Evolutionary conservation across 1,140 invertebrate genomes (phyloP), one percentile per base, ranked within the genome.

Genomic region (Micrasema longulum): DNA sequence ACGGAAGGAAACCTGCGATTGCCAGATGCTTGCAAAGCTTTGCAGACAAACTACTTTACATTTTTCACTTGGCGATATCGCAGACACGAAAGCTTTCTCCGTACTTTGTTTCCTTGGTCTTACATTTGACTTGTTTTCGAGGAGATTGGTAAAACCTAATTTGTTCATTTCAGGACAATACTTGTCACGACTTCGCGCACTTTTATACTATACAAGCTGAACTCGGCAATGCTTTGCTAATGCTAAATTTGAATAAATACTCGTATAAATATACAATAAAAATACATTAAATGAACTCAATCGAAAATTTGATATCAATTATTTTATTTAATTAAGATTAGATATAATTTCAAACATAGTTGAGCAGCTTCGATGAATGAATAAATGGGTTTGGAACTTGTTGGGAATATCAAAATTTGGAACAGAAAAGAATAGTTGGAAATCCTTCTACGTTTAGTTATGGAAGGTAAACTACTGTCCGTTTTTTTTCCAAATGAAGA

Each of bases 121-220:
- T 38, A 35, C 35, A 20, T 36, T 60, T 38, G 55, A n/a, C n/a
- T n/a, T 16, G 12, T 26, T 31, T 31, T 16, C 1, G n/a, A 35
- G 31, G 11, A 60, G 55, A 60, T 60, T 41, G 14, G 55, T 22
- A 14, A 41, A 60, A 60, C 14, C 16, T 35, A 60, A 60, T 60
- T 60, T 60, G 55, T 60, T 60, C 36, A 4, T 12, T 60, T 16
- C 18, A 31, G 26, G 7, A 35, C 55, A 60, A n/a, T 41, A 31
- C 36, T 16, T n/a, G 2, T 12, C 12, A 2, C 16, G 23, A 10
- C 45, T 2, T 20, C 14, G 14, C 16, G 26, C 11, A 18, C 10
- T 52, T 52, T 2, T 52, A 2, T 22, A 22, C 16, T 3, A 1
- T 9, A 20, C 1, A 22, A 0, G 10, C 20, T 11, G 48, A 1